Conservation (phyloP, 2,113 vertebrate species). For the Plectropomus leopardus region DNA sequence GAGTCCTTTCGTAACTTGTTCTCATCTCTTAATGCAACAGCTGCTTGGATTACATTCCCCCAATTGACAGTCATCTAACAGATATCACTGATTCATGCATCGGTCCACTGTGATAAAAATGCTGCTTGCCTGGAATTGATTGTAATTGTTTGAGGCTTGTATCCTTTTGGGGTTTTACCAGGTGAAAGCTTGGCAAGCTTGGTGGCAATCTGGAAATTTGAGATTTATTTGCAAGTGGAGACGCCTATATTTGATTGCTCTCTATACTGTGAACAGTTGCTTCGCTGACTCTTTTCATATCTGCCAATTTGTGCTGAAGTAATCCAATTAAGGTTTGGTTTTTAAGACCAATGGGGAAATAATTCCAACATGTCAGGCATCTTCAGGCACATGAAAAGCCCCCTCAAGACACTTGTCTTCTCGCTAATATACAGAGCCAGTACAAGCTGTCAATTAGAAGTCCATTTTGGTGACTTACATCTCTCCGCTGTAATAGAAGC, state of each 20-base stretch:
- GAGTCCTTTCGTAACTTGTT: slow-evolving; percentile 23
- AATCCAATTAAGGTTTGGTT: slow-evolving; percentile 69
- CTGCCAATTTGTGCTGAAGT: slow-evolving; percentile 63
- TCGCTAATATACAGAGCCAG: slow-evolving; percentile 61
- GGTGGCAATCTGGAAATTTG: slow-evolving; percentile 33
- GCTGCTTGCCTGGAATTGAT: slow-evolving; percentile 34
- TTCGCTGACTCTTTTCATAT: slow-evolving; percentile 49
- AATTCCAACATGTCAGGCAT: slow-evolving; percentile 63
- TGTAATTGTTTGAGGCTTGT: slow-evolving; percentile 57
- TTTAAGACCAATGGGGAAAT: slow-evolving; percentile 67
- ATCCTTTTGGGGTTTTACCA: slow-evolving; percentile 47
- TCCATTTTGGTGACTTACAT: slow-evolving; percentile 58
- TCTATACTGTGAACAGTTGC: slow-evolving; percentile 36
- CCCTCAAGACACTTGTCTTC: slow-evolving; percentile 62
- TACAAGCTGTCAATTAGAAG: slow-evolving; percentile 72
- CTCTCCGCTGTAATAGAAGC: slow-evolving; percentile 51
- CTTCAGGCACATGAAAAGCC: slow-evolving; percentile 61
- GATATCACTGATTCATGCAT: slow-evolving; percentile 49
- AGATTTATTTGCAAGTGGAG: slow-evolving; percentile 34
- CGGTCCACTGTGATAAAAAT: slow-evolving; percentile 29
- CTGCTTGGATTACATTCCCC: slow-evolving; percentile 56
- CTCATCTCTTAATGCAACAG: slow-evolving; percentile 42
- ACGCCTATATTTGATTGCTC: slow-evolving; percentile 7
- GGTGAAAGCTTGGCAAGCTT: slow-evolving; percentile 37
- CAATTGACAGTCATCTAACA: slow-evolving; percentile 54